These are phyloP conservation scores for Anorthoa munda DNA, from an alignment of 2,888 invertebrate genomes.

Conservation along the genomic window DNA sequence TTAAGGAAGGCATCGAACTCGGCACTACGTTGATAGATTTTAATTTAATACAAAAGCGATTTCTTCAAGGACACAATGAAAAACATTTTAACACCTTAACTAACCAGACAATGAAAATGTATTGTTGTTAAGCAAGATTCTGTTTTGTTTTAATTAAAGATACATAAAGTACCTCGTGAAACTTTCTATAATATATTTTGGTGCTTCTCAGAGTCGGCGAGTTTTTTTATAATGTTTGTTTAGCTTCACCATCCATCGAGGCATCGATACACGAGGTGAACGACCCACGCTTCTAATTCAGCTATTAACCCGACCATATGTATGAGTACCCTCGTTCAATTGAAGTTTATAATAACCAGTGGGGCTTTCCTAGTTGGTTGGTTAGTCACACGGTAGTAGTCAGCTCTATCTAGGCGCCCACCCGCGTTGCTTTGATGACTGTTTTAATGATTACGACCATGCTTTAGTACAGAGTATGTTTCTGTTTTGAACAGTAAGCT, in stretches of 20 bases:
- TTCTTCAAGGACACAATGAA: constrained; percentile 44
- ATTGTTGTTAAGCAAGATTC: constrained; percentile 47
- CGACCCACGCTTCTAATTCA: constrained; percentile 75
- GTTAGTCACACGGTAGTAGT: constrained; percentile 60
- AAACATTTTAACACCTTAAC: no score
- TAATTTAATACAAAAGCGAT: constrained; percentile 33
- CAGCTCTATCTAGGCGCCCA: constrained; percentile 71
- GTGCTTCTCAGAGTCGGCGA: constrained; percentile 40
- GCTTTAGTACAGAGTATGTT: constrained; percentile 66
- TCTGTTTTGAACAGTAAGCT: constrained; percentile 65
- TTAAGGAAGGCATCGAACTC: constrained; percentile 45
- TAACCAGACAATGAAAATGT: no score
- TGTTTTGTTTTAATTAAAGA: constrained; percentile 40
- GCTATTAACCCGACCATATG: constrained; percentile 73
- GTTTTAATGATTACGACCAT: constrained; percentile 74
- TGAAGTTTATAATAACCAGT: constrained; percentile 61
- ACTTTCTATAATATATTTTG: constrained; percentile 59
- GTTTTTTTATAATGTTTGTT: constrained; percentile 62
- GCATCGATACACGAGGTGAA: constrained; percentile 76
- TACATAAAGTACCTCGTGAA: constrained; percentile 30
- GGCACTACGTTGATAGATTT: constrained; percentile 40
- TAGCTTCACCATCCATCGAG: constrained; percentile 67
- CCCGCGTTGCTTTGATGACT: constrained; percentile 75
- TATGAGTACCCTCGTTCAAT: constrained; percentile 68
- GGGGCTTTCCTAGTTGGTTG: constrained; percentile 70